Evolutionary conservation across 2,888 invertebrate species (phyloP), one percentile per base, ranked within the genome.

Genomic region (Stegana nigrithorax): DNA sequence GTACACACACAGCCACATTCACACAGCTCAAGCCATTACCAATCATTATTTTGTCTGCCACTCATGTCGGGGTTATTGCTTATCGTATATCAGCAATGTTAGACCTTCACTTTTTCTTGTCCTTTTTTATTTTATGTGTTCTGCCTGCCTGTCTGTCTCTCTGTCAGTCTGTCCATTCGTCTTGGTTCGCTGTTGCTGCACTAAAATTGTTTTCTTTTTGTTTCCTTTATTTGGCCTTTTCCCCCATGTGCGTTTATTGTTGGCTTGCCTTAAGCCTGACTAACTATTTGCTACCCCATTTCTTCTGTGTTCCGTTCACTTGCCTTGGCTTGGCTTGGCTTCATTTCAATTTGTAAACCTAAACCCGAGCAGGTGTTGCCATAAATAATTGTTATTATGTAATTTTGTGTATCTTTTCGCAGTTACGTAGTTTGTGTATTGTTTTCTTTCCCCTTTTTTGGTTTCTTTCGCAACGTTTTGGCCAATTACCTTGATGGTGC

Each of bases 171-270:
- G 14, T 51, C 29, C n/a, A n/a, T 5, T 51, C 29, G 26, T 27
- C 29, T 4, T 51, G 17, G 26, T 51, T 17, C 50, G 50, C 26
- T 23, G 17, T 42, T 14, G 12, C n/a, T 42, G n/a, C n/a, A n/a
- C n/a, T n/a, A n/a, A n/a, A n/a, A n/a, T 51, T 25, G n/a, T 27
- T 51, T 27, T 51, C 27, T 2, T 29, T 55, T 55, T 55, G 21
- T 8, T 47, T 47, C 21, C 4, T 8, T 1, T 32, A 21, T 53
- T 47, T 55, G 19, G 17, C 17, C 21, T 45, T 47, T 19, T 47
- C 10, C 47, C 7, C 21, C 21, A 23, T 50, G 3, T 21, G 50
- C 14, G 19, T 50, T 23, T 14, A 12, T 21, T 21, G n/a, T 6
- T 25, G n/a, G n/a, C 12, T 14, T n/a, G 25, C 25, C 25, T 55